Evolutionary conservation across 2,888 invertebrate genomes (phyloP), one percentile per base, ranked within the genome.

Genomic region (Drosophila prostipennis): DNA sequence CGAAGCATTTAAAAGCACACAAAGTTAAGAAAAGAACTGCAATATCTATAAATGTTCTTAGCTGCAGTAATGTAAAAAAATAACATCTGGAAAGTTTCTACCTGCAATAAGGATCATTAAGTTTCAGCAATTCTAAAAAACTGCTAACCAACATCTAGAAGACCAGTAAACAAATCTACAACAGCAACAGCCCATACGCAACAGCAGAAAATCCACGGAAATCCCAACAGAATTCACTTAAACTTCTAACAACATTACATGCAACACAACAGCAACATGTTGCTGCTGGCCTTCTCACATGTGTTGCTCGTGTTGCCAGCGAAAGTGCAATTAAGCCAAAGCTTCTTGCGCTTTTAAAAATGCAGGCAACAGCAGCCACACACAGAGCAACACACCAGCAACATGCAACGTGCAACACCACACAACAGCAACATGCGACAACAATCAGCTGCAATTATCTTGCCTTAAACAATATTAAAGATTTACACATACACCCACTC

Each of bases 261-360:
- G 46, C 40, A 23, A 40, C 36, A 23, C 43, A 58, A 55, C 57
- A 61, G 60, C 64, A 53, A 63, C 53, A 40, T 67, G 69, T 45
- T 55, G 71, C 55, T 32, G 40, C 26, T 40, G 39, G 19, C 40
- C 23, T 36, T 16, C 45, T 34, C 42, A 26, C 7, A 13, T 53
- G 39, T 53, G 51, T 63, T 52, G 39, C 56, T 10, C 40, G 56
- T 65, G 51, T 71, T 73, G 65, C 53, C 46, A 54, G 54, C 65
- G 80, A 82, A 83, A 83, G 82, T 80, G 63, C 82, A 85, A 85
- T 82, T 80, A 85, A 83, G 82, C 83, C 70, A 10, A 32, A 85
- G 82, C 83, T 86, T 83, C 51, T 83, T 83, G 79, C 49, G 75
- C 86, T 83, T 86, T 86, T 53, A 29, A 40, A 46, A 36, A 11